phyloP scores from a whole-genome alignment of 2,888 invertebrate genomes.

The Sminthurides aquaticus region DNA sequence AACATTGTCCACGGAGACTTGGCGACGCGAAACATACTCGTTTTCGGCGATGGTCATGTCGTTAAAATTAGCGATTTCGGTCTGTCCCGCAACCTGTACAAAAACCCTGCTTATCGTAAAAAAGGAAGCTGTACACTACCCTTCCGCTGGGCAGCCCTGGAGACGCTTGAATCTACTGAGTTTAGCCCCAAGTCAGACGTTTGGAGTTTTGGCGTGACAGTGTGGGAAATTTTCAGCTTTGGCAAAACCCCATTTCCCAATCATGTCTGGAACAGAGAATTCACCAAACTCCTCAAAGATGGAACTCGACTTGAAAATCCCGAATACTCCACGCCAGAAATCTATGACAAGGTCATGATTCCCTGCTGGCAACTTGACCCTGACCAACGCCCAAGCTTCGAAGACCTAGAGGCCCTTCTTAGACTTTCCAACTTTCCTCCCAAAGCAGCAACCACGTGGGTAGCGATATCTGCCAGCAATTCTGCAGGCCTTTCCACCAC shows the following conservation, averaged over 20 bases:
- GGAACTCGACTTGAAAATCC: not conserved
- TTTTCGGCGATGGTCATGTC: not conserved
- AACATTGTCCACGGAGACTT: too few species aligned
- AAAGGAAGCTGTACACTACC: too few species aligned
- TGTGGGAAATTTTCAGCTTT: not conserved
- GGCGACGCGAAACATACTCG: too few species aligned
- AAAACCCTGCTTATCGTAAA: too few species aligned
- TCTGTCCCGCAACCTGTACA: not conserved
- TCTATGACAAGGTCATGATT: not conserved
- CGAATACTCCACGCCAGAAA: not conserved
- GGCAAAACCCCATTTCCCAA: not conserved
- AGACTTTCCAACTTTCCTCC: too few species aligned
- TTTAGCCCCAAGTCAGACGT: not conserved
- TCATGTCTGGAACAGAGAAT: not conserved
- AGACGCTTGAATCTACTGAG: not conserved
- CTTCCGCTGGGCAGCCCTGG: not conserved
- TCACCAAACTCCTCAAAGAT: not conserved
- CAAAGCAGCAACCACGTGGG: too few species aligned
- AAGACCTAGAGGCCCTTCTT: too few species aligned
- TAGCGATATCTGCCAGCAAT: too few species aligned
- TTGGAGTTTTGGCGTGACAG: not conserved
- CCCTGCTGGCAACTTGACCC: not conserved
- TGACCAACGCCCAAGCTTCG: not conserved
- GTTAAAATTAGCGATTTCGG: not conserved
- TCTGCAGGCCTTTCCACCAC: too few species aligned